Percentiles rank a stretch among this genome's conserved stretches.
These are phyloP conservation scores for Drosophila sulfurigaster DNA, from an alignment of 1,140 invertebrate genomes.

Conservation along the genomic window DNA sequence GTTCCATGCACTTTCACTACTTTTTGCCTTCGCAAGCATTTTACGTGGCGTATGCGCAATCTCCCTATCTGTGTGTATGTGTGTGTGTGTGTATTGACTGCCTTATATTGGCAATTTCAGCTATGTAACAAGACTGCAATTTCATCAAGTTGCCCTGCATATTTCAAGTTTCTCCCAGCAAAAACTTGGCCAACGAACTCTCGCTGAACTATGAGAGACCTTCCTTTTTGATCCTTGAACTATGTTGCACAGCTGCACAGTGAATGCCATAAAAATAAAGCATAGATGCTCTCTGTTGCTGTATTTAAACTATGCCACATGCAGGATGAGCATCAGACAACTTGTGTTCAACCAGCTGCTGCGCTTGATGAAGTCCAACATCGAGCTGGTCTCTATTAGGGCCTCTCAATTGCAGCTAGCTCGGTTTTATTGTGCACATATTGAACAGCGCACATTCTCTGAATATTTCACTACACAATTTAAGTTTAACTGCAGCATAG, in stretches of 20 bases:
- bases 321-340: background rate
- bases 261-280: background rate
- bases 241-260: background rate
- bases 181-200: slow-evolving; percentile 8
- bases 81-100: background rate
- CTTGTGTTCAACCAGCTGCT: too few relatives aligned
- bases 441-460: too few relatives aligned
- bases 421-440: too few relatives aligned
- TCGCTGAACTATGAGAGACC: slow-evolving; percentile 8
- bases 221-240: background rate
- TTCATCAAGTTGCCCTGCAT: slow-evolving; percentile 29
- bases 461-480: too few relatives aligned
- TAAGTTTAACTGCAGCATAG: too few relatives aligned
- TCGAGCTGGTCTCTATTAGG: too few relatives aligned
- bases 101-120: slow-evolving; percentile 10
- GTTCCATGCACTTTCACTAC: slow-evolving; percentile 22
- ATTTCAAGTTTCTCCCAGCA: slow-evolving; percentile 2
- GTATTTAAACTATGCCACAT: slow-evolving; percentile 1
- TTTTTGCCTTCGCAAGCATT: background rate
- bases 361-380: too few relatives aligned
- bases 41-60: slow-evolving; percentile 18
- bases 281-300: background rate
- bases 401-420: too few relatives aligned
- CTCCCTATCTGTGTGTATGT: background rate
- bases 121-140: slow-evolving; percentile 6